Evolutionary conservation across 2,888 invertebrate genomes (phyloP).

Genomic region (Papilio demoleus): DNA sequence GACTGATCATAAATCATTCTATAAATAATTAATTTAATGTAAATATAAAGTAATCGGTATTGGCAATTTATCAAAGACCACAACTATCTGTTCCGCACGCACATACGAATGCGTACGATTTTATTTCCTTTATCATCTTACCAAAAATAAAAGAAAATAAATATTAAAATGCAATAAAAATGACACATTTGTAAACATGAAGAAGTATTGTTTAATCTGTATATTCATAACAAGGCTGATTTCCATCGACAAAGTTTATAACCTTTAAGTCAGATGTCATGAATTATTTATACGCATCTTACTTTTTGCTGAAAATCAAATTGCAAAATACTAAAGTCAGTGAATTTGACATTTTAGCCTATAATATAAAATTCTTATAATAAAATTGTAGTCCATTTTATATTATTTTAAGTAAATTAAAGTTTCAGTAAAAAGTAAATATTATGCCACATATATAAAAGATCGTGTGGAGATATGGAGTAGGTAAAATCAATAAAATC

Average conservation of each 20-base stretch:
- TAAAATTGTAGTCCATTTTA: too few species aligned
- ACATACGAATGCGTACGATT: conserved; percentile 8
- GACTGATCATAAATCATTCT: conserved; percentile 36
- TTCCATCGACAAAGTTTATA: conserved; percentile 17
- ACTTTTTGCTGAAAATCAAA: not conserved
- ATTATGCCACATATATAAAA: not conserved
- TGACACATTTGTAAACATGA: conserved; percentile 29
- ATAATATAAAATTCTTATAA: too few species aligned
- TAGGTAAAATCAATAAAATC: conserved; percentile 5
- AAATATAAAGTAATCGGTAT: conserved; percentile 31
- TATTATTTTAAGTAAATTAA: too few species aligned
- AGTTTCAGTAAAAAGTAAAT: not conserved
- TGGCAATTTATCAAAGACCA: conserved; percentile 34
- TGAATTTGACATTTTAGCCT: too few species aligned
- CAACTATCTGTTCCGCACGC: conserved; percentile 25
- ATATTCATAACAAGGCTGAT: conserved; percentile 2
- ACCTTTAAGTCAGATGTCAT: conserved; percentile 4
- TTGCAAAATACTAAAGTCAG: not conserved
- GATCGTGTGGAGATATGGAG: not conserved
- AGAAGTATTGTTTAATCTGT: conserved; percentile 1
- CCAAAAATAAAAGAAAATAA: not conserved
- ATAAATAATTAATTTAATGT: conserved; percentile 34
- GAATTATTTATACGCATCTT: not conserved
- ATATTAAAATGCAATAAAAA: conserved; percentile 6
- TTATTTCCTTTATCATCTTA: conserved; percentile 1